A percentile compares a stretch with the other conserved stretches of the same genome.
phyloP scores from a whole-genome alignment of 2,888 invertebrate species.

The Pyrgus malvae region DNA sequence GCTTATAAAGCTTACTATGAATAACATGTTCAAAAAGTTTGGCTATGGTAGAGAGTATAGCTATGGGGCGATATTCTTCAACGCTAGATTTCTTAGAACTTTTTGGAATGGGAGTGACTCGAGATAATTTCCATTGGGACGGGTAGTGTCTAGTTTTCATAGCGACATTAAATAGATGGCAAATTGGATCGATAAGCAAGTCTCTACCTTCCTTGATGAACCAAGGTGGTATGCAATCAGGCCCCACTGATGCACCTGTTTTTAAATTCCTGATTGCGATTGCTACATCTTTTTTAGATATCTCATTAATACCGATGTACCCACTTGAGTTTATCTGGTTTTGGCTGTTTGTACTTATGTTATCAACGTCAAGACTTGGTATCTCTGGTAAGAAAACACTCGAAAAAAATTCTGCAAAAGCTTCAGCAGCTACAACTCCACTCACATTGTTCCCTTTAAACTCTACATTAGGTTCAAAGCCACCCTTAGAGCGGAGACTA shows the following conservation, averaged over 20 bases:
- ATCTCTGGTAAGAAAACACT: background rate
- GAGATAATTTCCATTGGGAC: conserved; percentile 15
- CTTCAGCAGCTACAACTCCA: conserved; percentile 3
- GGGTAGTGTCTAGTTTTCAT: conserved; percentile 15
- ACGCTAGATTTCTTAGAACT: background rate
- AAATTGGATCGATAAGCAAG: conserved; percentile 3
- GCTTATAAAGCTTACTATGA: background rate
- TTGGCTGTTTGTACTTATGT: background rate
- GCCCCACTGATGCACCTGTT: background rate
- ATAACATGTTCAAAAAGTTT: conserved; percentile 9
- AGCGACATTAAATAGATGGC: conserved; percentile 14
- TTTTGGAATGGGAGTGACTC: conserved; percentile 19
- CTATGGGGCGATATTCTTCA: conserved; percentile 15
- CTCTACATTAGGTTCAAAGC: background rate
- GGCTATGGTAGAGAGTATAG: conserved; percentile 9
- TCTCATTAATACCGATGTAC: background rate
- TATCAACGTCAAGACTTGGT: background rate
- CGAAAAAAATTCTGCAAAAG: conserved; percentile 11
- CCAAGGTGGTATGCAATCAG: conserved; percentile 7
- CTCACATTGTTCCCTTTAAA: background rate
- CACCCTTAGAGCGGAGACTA: background rate
- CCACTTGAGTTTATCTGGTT: background rate
- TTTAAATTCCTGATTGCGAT: background rate
- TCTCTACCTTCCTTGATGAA: conserved; percentile 8
- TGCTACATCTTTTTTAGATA: background rate